Evolutionary conservation across 2,888 invertebrate species (phyloP).

Genomic region (Drosophila pseudotalamancana): DNA sequence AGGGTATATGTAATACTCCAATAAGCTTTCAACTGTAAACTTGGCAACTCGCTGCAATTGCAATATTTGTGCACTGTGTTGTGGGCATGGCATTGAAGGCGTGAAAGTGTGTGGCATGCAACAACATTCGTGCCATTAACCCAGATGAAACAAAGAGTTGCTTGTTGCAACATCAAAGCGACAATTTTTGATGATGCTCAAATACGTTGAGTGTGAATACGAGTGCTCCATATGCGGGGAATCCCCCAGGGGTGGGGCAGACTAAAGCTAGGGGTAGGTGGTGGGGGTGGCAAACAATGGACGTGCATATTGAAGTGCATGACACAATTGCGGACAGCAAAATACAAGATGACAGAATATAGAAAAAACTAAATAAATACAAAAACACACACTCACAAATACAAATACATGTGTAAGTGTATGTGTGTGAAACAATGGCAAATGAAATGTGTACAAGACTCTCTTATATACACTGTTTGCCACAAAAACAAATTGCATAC

Average conservation of each 20-base stretch:
- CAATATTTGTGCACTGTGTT: too few relatives aligned
- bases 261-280: background rate
- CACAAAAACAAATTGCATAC: slow-evolving; percentile 55
- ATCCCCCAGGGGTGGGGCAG: background rate
- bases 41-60: too few relatives aligned
- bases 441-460: slow-evolving; percentile 45
- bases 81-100: slow-evolving; percentile 13
- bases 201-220: slow-evolving; percentile 42
- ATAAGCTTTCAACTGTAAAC: too few relatives aligned
- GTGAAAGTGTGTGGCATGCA: background rate
- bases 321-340: slow-evolving; percentile 52
- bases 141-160: slow-evolving; percentile 58
- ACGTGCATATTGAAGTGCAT: slow-evolving; percentile 58
- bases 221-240: slow-evolving; percentile 14
- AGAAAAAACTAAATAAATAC: slow-evolving; percentile 33
- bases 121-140: slow-evolving; percentile 67
- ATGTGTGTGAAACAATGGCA: slow-evolving; percentile 34
- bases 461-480: slow-evolving; percentile 15
- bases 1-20: too few relatives aligned
- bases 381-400: background rate
- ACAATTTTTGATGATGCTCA: slow-evolving; percentile 57
- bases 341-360: slow-evolving; percentile 41
- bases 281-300: slow-evolving; percentile 43
- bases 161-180: slow-evolving; percentile 66
- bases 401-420: background rate